Evolutionary conservation across 1,140 invertebrate species (phyloP).

Genomic region (Ptiloglossa arizonensis): DNA sequence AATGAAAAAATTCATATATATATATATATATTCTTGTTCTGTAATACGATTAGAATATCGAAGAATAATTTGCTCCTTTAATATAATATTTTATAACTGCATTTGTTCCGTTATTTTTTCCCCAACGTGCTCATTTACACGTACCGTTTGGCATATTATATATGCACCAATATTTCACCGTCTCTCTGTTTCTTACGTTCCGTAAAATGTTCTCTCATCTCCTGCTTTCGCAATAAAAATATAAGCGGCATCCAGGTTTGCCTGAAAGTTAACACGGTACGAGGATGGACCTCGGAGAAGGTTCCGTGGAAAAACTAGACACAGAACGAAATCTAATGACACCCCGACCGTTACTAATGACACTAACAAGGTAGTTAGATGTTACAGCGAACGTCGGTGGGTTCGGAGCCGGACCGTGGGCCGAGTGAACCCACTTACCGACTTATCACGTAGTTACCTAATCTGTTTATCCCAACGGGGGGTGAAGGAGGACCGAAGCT

Average conservation of each 20-base stretch:
- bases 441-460: slow-evolving; percentile 83
- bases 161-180: no score
- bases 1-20: no score
- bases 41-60: no score
- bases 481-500: slow-evolving; percentile 50
- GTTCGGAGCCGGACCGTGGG: slow-evolving; percentile 71
- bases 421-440: slow-evolving; percentile 82
- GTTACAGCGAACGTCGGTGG: slow-evolving; percentile 77
- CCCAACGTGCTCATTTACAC: no score
- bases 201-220: background rate
- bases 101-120: no score
- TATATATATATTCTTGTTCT: no score
- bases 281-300: slow-evolving; percentile 2
- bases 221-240: background rate
- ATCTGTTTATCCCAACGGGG: slow-evolving; percentile 81
- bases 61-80: no score
- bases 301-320: slow-evolving; percentile 77
- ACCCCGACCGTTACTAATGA: slow-evolving; percentile 81
- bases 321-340: slow-evolving; percentile 81
- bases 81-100: no score
- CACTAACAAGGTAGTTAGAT: slow-evolving; percentile 82
- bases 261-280: background rate
- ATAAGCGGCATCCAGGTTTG: background rate
- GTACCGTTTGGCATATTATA: no score
- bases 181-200: no score